Evolutionary conservation across 2,797 vertebrate genomes (phyloP).

Genomic region (Rhinatrema bivittatum): DNA sequence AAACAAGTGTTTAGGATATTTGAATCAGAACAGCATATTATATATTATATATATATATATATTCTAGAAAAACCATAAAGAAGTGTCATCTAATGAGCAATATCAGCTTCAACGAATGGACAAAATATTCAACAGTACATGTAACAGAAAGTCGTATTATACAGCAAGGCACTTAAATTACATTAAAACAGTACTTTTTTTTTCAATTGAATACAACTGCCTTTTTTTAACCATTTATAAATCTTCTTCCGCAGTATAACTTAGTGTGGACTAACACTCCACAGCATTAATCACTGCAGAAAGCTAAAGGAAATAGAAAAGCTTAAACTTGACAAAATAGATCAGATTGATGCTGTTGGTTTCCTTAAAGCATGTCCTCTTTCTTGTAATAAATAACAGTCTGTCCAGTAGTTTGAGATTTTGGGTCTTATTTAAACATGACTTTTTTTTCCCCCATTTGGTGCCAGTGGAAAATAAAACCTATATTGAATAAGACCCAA

Average conservation of each 20-base stretch:
- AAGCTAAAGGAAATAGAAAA: conserved; percentile 30
- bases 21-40: conserved; percentile 22
- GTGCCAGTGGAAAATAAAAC: too few species aligned
- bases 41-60: too few species aligned
- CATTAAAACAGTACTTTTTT: conserved; percentile 25
- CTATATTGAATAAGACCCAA: too few species aligned
- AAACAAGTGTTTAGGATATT: conserved; percentile 1
- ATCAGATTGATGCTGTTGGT: too few species aligned
- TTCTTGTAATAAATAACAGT: too few species aligned
- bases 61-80: conserved; percentile 23
- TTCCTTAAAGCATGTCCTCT: too few species aligned
- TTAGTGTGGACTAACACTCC: conserved; percentile 12
- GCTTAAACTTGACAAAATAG: too few species aligned
- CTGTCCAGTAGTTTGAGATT: too few species aligned
- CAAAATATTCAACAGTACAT: conserved; percentile 11
- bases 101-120: conserved; percentile 22
- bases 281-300: conserved; percentile 20
- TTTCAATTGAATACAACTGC: conserved; percentile 13
- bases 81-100: conserved; percentile 16
- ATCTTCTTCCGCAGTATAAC: conserved; percentile 2
- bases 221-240: neutral
- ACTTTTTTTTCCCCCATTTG: too few species aligned
- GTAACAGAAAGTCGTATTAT: conserved; percentile 14
- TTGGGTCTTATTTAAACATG: too few species aligned
- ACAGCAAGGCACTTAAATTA: conserved; percentile 34